Conservation (phyloP, 2,888 invertebrate genomes). For the Serrognathus titanus region DNA sequence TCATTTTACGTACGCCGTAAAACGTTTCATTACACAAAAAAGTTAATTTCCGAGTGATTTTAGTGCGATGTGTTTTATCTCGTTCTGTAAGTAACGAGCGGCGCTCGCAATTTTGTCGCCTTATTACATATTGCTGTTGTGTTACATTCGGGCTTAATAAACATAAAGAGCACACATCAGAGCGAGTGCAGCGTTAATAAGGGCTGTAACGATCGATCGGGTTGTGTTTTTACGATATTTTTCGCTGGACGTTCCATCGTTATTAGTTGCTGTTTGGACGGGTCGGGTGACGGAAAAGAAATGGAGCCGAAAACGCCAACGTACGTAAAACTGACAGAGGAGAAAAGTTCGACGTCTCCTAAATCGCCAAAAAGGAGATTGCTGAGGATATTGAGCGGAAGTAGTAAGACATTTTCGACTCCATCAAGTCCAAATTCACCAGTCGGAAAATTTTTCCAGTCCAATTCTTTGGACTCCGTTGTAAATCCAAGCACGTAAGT, state of each 20-base stretch:
- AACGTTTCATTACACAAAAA: too few relatives aligned
- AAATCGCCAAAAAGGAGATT: constrained; percentile 11
- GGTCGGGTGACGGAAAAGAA: not conserved
- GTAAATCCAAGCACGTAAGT: constrained; percentile 11
- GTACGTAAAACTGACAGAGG: constrained; percentile 4
- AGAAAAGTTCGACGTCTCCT: not conserved
- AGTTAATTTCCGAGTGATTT: too few relatives aligned
- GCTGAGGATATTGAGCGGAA: constrained; percentile 12
- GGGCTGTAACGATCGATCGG: too few relatives aligned
- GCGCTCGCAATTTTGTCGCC: too few relatives aligned
- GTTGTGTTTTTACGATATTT: too few relatives aligned
- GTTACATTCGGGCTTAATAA: too few relatives aligned
- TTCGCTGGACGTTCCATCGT: not conserved
- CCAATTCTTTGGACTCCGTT: constrained; percentile 13
- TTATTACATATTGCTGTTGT: too few relatives aligned
- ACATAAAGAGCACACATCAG: too few relatives aligned
- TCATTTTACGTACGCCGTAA: not conserved
- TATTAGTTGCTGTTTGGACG: not conserved
- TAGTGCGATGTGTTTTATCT: too few relatives aligned
- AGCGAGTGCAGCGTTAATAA: too few relatives aligned
- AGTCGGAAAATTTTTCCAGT: constrained; percentile 9
- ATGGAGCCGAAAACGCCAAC: constrained; percentile 15
- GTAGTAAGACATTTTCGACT: constrained; percentile 8
- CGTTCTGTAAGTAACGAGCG: too few relatives aligned
- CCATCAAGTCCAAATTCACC: constrained; percentile 13